These are phyloP conservation scores for Apodemus agrarius DNA, from an alignment of 2,797 vertebrate genomes.

Conservation along the genomic window DNA sequence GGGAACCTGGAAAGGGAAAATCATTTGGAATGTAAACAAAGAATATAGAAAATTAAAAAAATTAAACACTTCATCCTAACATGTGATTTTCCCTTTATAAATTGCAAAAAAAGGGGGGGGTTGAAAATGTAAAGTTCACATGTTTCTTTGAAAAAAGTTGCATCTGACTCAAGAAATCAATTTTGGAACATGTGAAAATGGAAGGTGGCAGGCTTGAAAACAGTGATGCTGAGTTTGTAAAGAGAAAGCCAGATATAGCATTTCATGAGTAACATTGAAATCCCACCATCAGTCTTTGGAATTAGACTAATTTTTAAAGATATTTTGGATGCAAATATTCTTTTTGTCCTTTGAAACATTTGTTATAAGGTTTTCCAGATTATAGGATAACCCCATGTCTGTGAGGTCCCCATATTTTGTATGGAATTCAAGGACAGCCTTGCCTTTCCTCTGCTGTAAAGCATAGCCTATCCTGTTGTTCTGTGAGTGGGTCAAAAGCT, in stretches of 20 bases:
- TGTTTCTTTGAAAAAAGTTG: not conserved
- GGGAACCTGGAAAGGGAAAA: no score
- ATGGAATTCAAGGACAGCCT: not conserved
- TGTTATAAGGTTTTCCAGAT: not conserved
- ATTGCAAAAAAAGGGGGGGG: no score
- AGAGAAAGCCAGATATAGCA: not conserved
- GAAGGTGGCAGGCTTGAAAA: conserved; percentile 1
- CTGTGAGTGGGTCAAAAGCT: not conserved
- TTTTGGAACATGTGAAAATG: conserved; percentile 31
- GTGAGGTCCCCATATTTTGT: not conserved
- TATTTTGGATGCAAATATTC: conserved; percentile 43
- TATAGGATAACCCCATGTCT: not conserved
- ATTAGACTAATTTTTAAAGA: conserved; percentile 17
- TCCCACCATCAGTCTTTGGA: not conserved
- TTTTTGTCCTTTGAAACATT: conserved; percentile 57
- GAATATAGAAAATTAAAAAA: no score
- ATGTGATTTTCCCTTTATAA: no score
- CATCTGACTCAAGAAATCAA: conserved; percentile 39
- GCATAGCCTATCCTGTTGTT: not conserved
- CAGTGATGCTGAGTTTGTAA: conserved; percentile 5
- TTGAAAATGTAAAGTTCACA: not conserved
- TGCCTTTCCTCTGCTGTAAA: not conserved
- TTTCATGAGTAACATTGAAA: not conserved
- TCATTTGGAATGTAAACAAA: no score
- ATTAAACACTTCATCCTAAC: no score